These are phyloP conservation scores for Cyrtorhinus lividipennis DNA, from an alignment of 1,140 invertebrate genomes.

Conservation along the genomic window DNA sequence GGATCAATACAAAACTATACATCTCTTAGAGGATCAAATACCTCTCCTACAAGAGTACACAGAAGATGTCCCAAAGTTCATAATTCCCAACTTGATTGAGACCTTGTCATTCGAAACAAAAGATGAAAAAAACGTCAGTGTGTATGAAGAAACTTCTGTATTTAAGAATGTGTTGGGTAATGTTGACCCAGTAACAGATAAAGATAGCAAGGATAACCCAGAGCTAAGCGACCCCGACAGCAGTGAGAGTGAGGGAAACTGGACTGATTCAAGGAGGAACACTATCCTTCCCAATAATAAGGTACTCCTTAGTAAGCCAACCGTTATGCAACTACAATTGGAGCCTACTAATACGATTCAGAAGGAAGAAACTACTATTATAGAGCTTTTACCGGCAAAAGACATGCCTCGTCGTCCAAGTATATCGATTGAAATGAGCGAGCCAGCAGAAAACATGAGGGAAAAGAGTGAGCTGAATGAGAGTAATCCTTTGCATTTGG, in stretches of 20 bases:
- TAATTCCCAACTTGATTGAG: constrained; percentile 5
- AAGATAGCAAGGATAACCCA: constrained; percentile 14
- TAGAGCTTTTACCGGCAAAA: constrained; percentile 23
- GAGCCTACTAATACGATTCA: background rate
- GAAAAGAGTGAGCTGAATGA: constrained; percentile 5
- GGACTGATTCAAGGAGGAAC: constrained; percentile 25
- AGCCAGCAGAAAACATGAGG: constrained; percentile 15
- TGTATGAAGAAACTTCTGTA: background rate
- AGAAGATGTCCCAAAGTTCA: constrained; percentile 13
- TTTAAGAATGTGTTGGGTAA: background rate
- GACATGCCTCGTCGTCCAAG: constrained; percentile 24
- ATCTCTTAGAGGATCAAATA: constrained; percentile 18
- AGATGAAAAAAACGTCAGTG: background rate
- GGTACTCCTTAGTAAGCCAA: constrained; percentile 1
- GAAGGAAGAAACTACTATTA: constrained; percentile 20
- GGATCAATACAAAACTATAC: background rate
- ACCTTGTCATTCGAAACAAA: background rate
- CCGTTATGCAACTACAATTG: background rate
- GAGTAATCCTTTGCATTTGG: constrained; percentile 24
- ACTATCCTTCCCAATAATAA: constrained; percentile 22
- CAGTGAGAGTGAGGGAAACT: constrained; percentile 22
- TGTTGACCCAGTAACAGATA: background rate
- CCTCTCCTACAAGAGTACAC: constrained; percentile 17
- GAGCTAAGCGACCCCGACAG: constrained; percentile 20
- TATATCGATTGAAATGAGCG: constrained; percentile 27